phyloP scores from a whole-genome alignment of 1,140 invertebrate genomes.

The Carposina sasakii region DNA sequence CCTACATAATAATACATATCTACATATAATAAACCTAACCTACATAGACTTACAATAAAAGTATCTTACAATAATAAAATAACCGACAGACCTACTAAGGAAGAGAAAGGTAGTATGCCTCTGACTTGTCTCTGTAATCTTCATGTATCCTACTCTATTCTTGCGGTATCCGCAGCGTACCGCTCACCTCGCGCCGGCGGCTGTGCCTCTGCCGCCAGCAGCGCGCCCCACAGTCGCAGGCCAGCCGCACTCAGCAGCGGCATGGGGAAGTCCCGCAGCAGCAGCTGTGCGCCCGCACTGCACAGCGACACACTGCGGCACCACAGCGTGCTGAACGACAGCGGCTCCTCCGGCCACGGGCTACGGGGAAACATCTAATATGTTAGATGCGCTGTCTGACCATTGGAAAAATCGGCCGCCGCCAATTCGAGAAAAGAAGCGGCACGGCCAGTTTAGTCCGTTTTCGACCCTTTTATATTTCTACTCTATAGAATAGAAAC shows the following conservation, averaged over 20 bases:
- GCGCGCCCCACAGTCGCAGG: conserved; percentile 89
- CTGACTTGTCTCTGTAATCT: no score
- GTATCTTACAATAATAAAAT: not conserved
- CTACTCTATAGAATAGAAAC: no score
- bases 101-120: not conserved
- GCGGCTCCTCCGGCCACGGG: conserved; percentile 91
- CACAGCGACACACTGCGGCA: conserved; percentile 87
- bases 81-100: not conserved
- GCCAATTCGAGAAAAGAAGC: no score
- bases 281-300: conserved; percentile 88
- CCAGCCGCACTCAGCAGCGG: conserved; percentile 88
- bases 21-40: no score
- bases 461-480: no score
- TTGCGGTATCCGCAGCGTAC: not conserved
- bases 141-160: no score
- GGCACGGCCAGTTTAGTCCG: no score
- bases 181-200: conserved; percentile 82
- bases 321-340: conserved; percentile 95
- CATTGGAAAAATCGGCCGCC: no score
- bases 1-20: no score
- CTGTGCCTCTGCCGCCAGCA: conserved; percentile 92
- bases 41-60: not conserved
- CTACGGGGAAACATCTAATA: conserved; percentile 51
- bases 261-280: conserved; percentile 96
- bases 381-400: no score